These are phyloP conservation scores for Hippopotamus amphibius DNA, from an alignment of 2,113 vertebrate genomes.

Conservation along the genomic window DNA sequence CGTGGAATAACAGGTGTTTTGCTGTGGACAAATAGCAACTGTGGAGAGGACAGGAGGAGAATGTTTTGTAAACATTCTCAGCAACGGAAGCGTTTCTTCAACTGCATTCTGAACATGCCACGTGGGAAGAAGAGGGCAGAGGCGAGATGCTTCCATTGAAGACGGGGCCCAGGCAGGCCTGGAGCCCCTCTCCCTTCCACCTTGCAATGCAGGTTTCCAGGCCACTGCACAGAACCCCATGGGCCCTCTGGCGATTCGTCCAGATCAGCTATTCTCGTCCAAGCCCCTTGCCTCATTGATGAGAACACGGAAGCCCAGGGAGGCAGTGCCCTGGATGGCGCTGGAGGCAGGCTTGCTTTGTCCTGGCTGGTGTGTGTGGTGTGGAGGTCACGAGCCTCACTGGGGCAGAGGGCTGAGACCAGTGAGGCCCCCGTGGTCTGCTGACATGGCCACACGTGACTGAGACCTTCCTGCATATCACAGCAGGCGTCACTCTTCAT, in stretches of 20 bases:
- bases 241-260: background rate
- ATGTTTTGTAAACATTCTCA: background rate
- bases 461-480: background rate
- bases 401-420: background rate
- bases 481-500: background rate
- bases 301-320: background rate
- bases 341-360: background rate
- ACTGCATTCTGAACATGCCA: background rate
- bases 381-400: background rate
- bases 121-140: background rate
- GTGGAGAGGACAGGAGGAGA: background rate
- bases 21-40: background rate
- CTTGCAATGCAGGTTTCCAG: background rate
- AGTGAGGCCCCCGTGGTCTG: fast-evolving
- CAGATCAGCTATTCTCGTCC: background rate
- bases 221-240: background rate
- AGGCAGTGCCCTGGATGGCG: background rate
- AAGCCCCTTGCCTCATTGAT: background rate
- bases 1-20: background rate
- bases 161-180: background rate
- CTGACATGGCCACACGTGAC: background rate
- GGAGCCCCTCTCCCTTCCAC: fast-evolving
- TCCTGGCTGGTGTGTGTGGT: background rate
- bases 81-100: background rate
- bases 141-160: background rate